These are phyloP conservation scores for Parnassius mnemosyne DNA, from an alignment of 2,888 invertebrate species.

Conservation along the genomic window DNA sequence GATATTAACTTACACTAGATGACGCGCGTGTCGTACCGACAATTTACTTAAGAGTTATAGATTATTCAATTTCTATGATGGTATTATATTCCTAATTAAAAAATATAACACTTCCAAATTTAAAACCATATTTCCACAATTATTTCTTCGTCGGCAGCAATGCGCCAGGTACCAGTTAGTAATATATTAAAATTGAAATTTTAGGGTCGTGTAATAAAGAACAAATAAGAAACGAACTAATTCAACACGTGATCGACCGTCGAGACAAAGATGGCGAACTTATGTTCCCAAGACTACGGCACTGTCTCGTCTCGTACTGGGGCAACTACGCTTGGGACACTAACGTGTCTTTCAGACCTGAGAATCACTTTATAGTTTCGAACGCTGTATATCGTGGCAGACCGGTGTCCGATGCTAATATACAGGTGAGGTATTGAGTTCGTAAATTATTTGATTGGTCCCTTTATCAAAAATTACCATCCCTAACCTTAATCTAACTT, in stretches of 20 bases:
- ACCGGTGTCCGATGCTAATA: slow-evolving; percentile 84
- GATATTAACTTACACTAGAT: no score
- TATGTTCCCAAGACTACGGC: slow-evolving; percentile 84
- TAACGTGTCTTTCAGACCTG: slow-evolving; percentile 80
- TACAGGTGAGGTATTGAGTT: slow-evolving; percentile 79
- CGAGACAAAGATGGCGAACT: slow-evolving; percentile 80
- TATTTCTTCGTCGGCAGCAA: no score
- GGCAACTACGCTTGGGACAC: slow-evolving; percentile 89
- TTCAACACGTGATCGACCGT: slow-evolving; percentile 73
- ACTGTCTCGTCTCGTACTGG: slow-evolving; percentile 85
- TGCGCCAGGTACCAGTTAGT: no score
- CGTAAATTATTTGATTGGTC: no score
- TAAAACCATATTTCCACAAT: no score
- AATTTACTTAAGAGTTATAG: no score
- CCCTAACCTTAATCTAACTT: no score
- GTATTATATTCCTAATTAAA: no score
- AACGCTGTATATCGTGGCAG: slow-evolving; percentile 84
- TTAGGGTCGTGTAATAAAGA: slow-evolving; percentile 76
- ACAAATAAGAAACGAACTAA: slow-evolving; percentile 70
- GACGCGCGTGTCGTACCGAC: no score
- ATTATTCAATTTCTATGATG: no score
- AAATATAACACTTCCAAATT: no score
- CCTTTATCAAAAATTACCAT: no score
- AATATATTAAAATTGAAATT: neutral
- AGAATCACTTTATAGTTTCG: slow-evolving; percentile 85